Conservation (phyloP, 2,888 invertebrate genomes). For the Creontiades dilutus region DNA sequence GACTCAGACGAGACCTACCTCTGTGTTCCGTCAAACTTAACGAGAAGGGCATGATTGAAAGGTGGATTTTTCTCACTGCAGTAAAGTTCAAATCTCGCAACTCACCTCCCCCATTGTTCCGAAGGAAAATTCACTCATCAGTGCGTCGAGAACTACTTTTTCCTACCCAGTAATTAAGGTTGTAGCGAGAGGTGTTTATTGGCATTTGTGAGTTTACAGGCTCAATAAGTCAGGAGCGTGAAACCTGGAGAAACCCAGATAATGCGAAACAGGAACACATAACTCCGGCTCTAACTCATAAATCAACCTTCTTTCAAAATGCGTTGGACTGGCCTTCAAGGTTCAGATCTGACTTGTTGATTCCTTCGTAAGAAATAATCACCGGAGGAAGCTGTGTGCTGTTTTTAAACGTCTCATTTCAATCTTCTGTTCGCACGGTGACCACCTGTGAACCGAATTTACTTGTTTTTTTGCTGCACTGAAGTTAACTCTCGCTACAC, state of each 20-base stretch:
- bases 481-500: too few species aligned
- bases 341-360: conserved; percentile 14
- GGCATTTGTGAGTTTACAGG: too few species aligned
- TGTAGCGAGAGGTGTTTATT: too few species aligned
- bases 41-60: too few species aligned
- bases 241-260: conserved; percentile 18
- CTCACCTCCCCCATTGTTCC: too few species aligned
- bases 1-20: too few species aligned
- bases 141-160: too few species aligned
- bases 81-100: too few species aligned
- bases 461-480: not conserved
- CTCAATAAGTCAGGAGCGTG: not conserved
- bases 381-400: not conserved
- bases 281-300: conserved; percentile 4
- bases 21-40: too few species aligned
- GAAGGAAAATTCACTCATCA: too few species aligned
- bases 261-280: not conserved
- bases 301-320: conserved; percentile 38
- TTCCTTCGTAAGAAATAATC: not conserved
- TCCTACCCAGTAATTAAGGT: too few species aligned
- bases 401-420: not conserved
- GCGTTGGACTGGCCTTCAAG: conserved; percentile 9
- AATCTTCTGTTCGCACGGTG: not conserved
- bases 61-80: too few species aligned
- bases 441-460: not conserved